phyloP scores from a whole-genome alignment of 2,797 vertebrate species.

The Mormyrops attenuatus region DNA sequence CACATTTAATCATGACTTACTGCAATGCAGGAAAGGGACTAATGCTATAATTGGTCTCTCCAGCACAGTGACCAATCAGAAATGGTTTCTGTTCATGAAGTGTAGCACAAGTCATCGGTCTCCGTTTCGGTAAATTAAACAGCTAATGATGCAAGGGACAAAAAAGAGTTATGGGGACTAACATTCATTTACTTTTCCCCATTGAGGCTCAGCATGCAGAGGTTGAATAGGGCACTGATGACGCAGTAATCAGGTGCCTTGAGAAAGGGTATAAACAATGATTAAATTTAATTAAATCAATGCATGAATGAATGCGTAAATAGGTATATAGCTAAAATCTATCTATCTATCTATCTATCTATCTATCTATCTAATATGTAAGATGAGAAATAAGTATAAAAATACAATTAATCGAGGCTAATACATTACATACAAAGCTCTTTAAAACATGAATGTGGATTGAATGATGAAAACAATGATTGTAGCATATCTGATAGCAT shows the following conservation, averaged over 20 bases:
- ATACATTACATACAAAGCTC: not conserved
- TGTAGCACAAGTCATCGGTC: conserved; percentile 25
- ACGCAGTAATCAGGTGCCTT: not conserved
- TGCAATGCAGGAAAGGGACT: not conserved
- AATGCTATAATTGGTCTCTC: conserved; percentile 16
- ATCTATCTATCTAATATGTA: not conserved
- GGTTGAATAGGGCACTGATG: not conserved
- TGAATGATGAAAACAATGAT: not conserved
- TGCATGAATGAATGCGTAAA: not conserved
- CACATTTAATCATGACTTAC: not conserved
- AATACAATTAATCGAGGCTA: not conserved
- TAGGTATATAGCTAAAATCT: not conserved
- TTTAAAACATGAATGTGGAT: not conserved
- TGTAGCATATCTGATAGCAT: not conserved
- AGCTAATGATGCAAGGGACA: conserved; percentile 41
- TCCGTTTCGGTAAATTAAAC: conserved; percentile 42
- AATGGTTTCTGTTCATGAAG: conserved; percentile 17
- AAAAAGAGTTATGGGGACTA: conserved; percentile 22
- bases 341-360: not conserved
- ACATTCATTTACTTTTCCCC: conserved; percentile 47
- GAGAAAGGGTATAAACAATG: not conserved
- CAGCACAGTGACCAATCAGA: conserved; percentile 22
- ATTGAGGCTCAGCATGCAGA: conserved; percentile 45
- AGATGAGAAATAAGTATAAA: not conserved
- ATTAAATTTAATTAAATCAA: not conserved